Percentiles rank a stretch among this genome's conserved stretches.
Conservation (phyloP, 2,113 vertebrate species). For the Sturnira hondurensis region DNA sequence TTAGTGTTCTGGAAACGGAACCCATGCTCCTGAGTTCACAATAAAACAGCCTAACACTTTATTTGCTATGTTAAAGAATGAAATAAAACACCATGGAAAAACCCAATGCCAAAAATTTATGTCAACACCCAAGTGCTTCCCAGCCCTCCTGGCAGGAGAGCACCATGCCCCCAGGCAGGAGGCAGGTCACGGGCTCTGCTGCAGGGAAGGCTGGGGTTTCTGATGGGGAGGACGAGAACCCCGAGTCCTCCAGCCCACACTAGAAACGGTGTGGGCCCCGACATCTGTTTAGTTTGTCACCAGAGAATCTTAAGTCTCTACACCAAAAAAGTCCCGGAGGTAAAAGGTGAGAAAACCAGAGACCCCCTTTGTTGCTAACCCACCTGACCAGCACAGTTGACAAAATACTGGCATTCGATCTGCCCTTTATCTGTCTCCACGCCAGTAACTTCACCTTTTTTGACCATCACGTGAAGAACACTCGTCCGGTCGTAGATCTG, state of each 20-base stretch:
- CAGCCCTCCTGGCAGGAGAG: background rate
- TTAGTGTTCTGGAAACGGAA: background rate
- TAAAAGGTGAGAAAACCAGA: background rate
- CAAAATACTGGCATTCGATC: constrained; percentile 94
- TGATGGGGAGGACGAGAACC: background rate
- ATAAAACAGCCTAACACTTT: background rate
- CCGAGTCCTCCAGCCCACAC: background rate
- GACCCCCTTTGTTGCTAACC: background rate
- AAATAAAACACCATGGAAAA: background rate
- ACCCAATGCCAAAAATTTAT: background rate
- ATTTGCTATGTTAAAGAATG: background rate
- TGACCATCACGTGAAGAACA: constrained; percentile 90
- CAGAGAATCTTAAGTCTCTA: background rate
- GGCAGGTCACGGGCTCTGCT: background rate
- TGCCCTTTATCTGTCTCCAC: constrained; percentile 94
- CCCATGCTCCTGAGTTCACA: background rate
- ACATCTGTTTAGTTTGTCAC: background rate
- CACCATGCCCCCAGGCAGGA: background rate
- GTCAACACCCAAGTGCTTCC: background rate
- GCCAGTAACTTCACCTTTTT: constrained; percentile 88
- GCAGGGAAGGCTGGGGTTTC: background rate
- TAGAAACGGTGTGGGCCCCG: background rate
- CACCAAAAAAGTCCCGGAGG: background rate
- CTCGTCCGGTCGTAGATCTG: constrained; percentile 91
- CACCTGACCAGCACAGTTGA: constrained; percentile 99